Evolutionary conservation across 1,140 invertebrate genomes (phyloP).

Genomic region (Platyura marginata): DNA sequence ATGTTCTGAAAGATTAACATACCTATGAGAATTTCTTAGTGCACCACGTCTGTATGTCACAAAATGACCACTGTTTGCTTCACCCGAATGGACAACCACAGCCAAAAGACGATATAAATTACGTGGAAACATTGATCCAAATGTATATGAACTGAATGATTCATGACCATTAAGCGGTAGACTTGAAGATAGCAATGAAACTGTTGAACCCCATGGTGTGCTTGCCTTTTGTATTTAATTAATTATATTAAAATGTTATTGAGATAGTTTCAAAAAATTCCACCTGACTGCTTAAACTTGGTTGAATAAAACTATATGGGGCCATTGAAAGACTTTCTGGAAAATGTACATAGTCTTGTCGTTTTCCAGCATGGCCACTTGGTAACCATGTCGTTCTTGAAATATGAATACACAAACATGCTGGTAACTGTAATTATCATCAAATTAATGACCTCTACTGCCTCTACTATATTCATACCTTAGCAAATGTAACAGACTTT

Average conservation of each 20-base stretch:
- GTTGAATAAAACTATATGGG: constrained; percentile 49
- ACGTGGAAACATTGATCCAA: constrained; percentile 22
- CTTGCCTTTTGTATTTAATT: too few species aligned
- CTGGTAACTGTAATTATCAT: constrained; percentile 9
- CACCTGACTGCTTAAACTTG: constrained; percentile 29
- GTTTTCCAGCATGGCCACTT: constrained; percentile 55
- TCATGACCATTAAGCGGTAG: constrained; percentile 15
- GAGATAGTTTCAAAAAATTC: too few species aligned
- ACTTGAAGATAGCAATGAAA: constrained; percentile 21
- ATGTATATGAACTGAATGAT: constrained; percentile 8
- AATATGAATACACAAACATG: constrained; percentile 53
- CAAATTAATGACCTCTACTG: not conserved
- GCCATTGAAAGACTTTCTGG: constrained; percentile 65
- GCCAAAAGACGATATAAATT: constrained; percentile 53
- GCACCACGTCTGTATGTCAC: constrained; percentile 70
- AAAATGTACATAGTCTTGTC: constrained; percentile 71
- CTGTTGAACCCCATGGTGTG: constrained; percentile 22
- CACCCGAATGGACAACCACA: constrained; percentile 78
- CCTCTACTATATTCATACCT: constrained; percentile 28
- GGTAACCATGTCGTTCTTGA: constrained; percentile 65
- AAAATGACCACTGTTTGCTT: constrained; percentile 76
- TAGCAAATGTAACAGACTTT: constrained; percentile 73
- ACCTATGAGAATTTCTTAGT: constrained; percentile 32
- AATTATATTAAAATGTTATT: too few species aligned
- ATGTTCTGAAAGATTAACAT: too few species aligned